Percentiles rank a stretch among this genome's conserved stretches.
These are phyloP conservation scores for Zygogramma bicolorata DNA, from an alignment of 2,888 invertebrate species.

Conservation along the genomic window DNA sequence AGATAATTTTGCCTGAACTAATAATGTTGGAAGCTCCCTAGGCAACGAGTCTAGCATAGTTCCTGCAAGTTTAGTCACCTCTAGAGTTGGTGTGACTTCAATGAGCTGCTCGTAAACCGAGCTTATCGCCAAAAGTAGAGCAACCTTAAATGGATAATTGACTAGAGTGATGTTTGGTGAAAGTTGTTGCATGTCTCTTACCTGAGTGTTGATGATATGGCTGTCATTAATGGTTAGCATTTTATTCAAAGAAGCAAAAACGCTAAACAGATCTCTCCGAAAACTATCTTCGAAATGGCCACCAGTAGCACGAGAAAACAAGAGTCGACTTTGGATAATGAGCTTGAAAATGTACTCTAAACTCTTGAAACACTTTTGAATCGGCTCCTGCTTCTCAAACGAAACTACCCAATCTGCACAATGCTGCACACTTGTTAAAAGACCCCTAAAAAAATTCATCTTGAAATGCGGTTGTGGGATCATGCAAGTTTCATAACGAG, in stretches of 20 bases:
- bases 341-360: conserved; percentile 93
- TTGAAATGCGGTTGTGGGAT: neutral
- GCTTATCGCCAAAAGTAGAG: conserved; percentile 84
- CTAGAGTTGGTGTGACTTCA: conserved; percentile 79
- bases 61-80: conserved; percentile 83
- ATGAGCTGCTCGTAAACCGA: conserved; percentile 86
- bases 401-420: conserved; percentile 89
- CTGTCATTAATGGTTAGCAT: conserved; percentile 80
- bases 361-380: conserved; percentile 90
- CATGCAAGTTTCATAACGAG: neutral
- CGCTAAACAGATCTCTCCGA: conserved; percentile 82
- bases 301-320: conserved; percentile 88
- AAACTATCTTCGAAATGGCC: conserved; percentile 92
- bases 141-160: conserved; percentile 71
- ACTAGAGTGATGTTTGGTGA: neutral
- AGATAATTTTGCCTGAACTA: conserved; percentile 84
- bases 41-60: conserved; percentile 84
- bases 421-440: conserved; percentile 90
- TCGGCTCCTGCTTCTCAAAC: conserved; percentile 89
- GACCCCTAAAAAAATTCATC: conserved; percentile 71
- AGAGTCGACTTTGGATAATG: conserved; percentile 87
- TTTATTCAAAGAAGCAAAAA: conserved; percentile 83
- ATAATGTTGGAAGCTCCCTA: conserved; percentile 73
- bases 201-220: conserved; percentile 83
- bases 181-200: conserved; percentile 53